These are phyloP conservation scores for Euura lappo DNA, from an alignment of 1,140 invertebrate genomes.

Conservation along the genomic window DNA sequence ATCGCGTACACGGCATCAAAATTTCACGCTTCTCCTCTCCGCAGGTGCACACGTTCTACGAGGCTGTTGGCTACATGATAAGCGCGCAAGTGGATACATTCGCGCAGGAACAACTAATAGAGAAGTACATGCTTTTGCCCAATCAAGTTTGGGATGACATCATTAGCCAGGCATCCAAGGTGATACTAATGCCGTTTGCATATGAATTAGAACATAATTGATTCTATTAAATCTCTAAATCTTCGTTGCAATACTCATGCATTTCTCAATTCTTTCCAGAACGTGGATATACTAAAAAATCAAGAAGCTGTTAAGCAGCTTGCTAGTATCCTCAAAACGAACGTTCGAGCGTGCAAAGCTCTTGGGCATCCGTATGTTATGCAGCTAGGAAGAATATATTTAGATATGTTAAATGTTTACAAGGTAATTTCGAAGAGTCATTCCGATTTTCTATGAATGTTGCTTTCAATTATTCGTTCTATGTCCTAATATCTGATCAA, in stretches of 20 bases:
- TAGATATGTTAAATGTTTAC: conserved; percentile 99
- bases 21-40: conserved; percentile 10
- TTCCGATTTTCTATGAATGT: neutral
- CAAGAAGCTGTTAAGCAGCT: conserved; percentile 96
- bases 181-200: conserved; percentile 38
- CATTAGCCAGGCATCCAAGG: conserved; percentile 92
- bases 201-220: too few species aligned
- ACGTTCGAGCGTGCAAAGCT: conserved; percentile 97
- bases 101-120: conserved; percentile 92
- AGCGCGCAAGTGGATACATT: conserved; percentile 90
- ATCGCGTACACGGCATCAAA: neutral
- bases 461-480: neutral
- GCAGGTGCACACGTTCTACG: conserved; percentile 99
- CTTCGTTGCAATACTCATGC: conserved; percentile 10
- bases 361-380: conserved; percentile 95
- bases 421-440: conserved; percentile 69
- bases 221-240: too few species aligned
- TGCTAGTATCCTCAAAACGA: conserved; percentile 98
- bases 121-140: conserved; percentile 96
- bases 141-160: conserved; percentile 99
- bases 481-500: neutral
- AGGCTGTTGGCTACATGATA: conserved; percentile 99
- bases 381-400: conserved; percentile 94
- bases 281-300: conserved; percentile 96
- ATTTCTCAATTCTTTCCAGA: conserved; percentile 61